Base-by-base conservation (phyloP, 30 jellyfish, hydroid and myxozoan genomes). In the Mastigias papua region DNA sequence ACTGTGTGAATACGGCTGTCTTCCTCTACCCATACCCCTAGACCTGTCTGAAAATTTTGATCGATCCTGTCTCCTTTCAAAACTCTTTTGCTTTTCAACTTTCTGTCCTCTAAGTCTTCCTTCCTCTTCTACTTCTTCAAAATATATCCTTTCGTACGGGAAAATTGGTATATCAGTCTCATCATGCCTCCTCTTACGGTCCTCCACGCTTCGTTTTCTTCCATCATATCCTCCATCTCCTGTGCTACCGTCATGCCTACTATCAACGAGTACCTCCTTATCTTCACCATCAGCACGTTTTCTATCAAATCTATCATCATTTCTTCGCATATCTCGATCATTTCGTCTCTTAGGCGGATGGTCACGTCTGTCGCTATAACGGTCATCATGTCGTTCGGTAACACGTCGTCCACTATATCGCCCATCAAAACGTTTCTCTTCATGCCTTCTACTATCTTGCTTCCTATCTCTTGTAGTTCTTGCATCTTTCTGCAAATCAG, bases 141-240 rank as follows among this genome's bases (percentile, higher is more conserved):
- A 68, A 48, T 90, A 74, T 20, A 67, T 48, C 76, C 23, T 63
- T 48, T 71, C 74, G 35, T 74, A 49, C 20, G 90, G 81, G 42
- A 8, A 49, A 32, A 51, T 16, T 48, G 78, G 30, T 23, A 46
- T 70, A 67, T 69, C 93, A 0, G 86, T 66, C 29, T 90, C 95
- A 5, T 82, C 91, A 61, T 85, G 88, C 28, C 82, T 73, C 46
- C 94, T 74, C 61, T 85, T 85, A 6, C 94, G 88, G 35, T 73
- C 94, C 11, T 85, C 94, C 57, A 5, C 26, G 35, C 57, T 78
- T 22, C 88, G 69, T 58, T 66, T 66, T 34, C 73, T 87, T 31
- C 78, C 69, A 25, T 70, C 95, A 29, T 46, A 30, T 22, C 84
- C 84, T 22, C 26, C 54, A 28, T 35, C 48, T 8, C 19, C 69